Percentiles rank a stretch among this genome's conserved stretches.
Evolutionary conservation across 2,797 vertebrate species (phyloP).

Genomic region (Rhinoraja longicauda): DNA sequence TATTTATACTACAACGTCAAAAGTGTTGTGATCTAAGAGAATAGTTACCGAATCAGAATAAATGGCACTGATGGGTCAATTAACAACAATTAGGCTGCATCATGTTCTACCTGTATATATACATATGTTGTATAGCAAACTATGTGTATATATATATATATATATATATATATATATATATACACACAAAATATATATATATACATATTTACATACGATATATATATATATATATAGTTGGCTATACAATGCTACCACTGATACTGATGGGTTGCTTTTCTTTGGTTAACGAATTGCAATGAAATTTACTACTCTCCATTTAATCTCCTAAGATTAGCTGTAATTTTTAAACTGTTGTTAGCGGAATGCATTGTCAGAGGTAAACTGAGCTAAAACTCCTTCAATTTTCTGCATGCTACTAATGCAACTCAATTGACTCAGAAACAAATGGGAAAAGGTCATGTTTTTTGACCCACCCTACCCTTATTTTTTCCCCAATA

Average conservation of each 20-base stretch:
- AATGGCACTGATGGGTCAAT: neutral
- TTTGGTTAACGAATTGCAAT: neutral
- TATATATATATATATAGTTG: neutral
- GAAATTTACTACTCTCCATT: conserved; percentile 15
- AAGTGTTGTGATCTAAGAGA: neutral
- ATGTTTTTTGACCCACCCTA: neutral
- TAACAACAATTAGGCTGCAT: neutral
- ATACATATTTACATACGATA: too few relatives aligned
- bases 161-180: neutral
- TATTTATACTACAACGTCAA: neutral
- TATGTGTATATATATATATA: neutral
- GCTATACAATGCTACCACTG: neutral
- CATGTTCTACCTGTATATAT: neutral
- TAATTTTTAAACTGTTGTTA: conserved; percentile 20
- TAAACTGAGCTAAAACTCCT: neutral
- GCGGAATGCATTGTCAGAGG: conserved; percentile 8
- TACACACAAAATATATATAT: neutral
- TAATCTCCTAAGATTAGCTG: neutral
- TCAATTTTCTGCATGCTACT: neutral
- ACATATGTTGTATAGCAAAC: too few relatives aligned
- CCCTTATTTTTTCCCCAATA: neutral
- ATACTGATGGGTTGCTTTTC: neutral
- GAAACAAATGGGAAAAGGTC: conserved; percentile 30
- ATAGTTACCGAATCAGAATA: neutral
- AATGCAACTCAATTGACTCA: conserved; percentile 20